Conservation (phyloP, 1,140 invertebrate species). For the Anoplophora glabripennis region DNA sequence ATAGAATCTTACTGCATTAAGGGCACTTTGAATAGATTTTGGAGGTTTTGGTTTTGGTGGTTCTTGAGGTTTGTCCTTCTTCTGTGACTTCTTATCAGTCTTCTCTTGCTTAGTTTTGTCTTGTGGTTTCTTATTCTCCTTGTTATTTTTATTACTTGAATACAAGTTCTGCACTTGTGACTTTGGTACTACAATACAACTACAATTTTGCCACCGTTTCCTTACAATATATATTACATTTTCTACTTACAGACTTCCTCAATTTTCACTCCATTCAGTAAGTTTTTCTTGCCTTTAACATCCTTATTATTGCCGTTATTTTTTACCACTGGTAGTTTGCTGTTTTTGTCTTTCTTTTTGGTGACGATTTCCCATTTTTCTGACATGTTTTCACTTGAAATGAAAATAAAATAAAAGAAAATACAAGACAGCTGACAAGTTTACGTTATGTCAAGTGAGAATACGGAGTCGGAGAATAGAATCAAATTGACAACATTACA, state of each 20-base stretch:
- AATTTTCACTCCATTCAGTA: slow-evolving; percentile 57
- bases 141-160: slow-evolving; percentile 41
- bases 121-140: slow-evolving; percentile 47
- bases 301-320: slow-evolving; percentile 55
- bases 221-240: slow-evolving; percentile 6
- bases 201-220: slow-evolving; percentile 5
- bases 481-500: too few species aligned
- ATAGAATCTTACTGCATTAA: slow-evolving; percentile 55
- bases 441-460: too few species aligned
- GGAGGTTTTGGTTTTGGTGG: slow-evolving; percentile 57
- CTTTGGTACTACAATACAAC: slow-evolving; percentile 40
- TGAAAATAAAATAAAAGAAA: too few species aligned
- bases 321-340: slow-evolving; percentile 36
- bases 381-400: slow-evolving; percentile 52
- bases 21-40: slow-evolving; percentile 65
- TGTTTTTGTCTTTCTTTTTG: slow-evolving; percentile 67
- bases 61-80: slow-evolving; percentile 55
- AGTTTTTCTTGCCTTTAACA: slow-evolving; percentile 60
- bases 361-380: slow-evolving; percentile 77
- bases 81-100: slow-evolving; percentile 41
- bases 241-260: slow-evolving; percentile 62
- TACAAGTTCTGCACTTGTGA: slow-evolving; percentile 43
- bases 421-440: too few species aligned
- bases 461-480: too few species aligned
- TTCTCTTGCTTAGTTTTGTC: slow-evolving; percentile 47